phyloP scores from a whole-genome alignment of 2,888 invertebrate species.

The Agrotis exclamationis region DNA sequence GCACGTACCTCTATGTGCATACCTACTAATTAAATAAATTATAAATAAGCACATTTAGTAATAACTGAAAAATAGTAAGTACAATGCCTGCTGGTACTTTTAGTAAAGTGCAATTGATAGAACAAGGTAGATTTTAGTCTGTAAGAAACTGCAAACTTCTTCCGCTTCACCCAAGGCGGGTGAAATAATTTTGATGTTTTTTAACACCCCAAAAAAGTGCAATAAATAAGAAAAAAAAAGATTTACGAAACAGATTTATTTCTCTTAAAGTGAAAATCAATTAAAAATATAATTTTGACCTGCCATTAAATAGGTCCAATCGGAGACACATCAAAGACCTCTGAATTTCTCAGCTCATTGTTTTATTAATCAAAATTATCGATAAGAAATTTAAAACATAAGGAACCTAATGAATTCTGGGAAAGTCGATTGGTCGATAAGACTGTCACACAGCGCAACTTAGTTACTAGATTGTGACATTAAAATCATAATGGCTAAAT shows the following conservation, averaged over 20 bases:
- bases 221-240: too few species aligned
- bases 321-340: too few species aligned
- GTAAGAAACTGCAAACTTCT: too few species aligned
- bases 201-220: too few species aligned
- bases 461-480: neutral
- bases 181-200: too few species aligned
- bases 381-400: slow-evolving; percentile 1
- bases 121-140: too few species aligned
- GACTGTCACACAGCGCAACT: neutral
- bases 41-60: neutral
- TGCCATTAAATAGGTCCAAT: slow-evolving; percentile 10
- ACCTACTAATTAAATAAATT: neutral
- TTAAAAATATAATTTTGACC: neutral
- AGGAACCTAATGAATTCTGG: slow-evolving; percentile 19
- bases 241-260: too few species aligned
- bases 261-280: neutral
- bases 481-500: neutral
- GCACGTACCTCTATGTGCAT: neutral
- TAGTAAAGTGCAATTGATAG: too few species aligned
- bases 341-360: slow-evolving; percentile 9
- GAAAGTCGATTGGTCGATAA: neutral
- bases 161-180: too few species aligned
- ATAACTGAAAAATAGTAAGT: neutral
- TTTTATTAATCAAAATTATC: neutral
- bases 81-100: too few species aligned